A percentile compares a stretch with the other conserved stretches of the same genome.
Evolutionary conservation across 2,113 vertebrate genomes (phyloP).

Genomic region (Leptobrachium leishanense): DNA sequence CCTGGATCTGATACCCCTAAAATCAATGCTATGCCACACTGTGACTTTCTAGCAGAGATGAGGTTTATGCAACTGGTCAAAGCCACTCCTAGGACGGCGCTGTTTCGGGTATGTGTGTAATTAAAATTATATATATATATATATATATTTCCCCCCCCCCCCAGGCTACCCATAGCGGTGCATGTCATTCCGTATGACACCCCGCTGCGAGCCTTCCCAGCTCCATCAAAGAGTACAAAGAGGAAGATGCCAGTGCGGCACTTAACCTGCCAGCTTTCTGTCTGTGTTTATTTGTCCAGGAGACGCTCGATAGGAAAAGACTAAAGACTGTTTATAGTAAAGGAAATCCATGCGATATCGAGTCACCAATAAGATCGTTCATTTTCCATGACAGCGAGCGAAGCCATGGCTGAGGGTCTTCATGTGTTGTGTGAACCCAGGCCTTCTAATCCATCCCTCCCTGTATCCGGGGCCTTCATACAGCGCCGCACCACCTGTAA

Average conservation of each 20-base stretch:
- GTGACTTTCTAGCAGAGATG: too few species aligned
- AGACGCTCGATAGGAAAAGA: conserved; percentile 28
- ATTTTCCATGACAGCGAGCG: neutral
- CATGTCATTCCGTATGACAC: neutral
- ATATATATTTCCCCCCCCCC: too few species aligned
- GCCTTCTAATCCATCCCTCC: too few species aligned
- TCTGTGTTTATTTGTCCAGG: conserved; percentile 31
- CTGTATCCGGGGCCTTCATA: too few species aligned
- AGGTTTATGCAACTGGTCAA: too few species aligned
- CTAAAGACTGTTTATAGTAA: conserved; percentile 20
- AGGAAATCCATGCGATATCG: conserved; percentile 18
- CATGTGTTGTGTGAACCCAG: neutral
- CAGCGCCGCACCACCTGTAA: too few species aligned
- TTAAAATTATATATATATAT: too few species aligned
- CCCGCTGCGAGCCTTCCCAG: neutral
- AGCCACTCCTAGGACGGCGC: too few species aligned
- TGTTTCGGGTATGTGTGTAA: too few species aligned
- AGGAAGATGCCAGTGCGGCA: neutral
- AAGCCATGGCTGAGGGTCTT: neutral
- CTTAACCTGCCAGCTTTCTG: conserved; percentile 3
- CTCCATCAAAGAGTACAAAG: conserved; percentile 4
- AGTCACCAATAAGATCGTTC: conserved; percentile 19
- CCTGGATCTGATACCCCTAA: too few species aligned
- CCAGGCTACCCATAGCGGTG: neutral
- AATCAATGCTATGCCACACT: too few species aligned